These are phyloP conservation scores for Xenopus laevis DNA, from an alignment of 2,113 vertebrate genomes.

Conservation along the genomic window DNA sequence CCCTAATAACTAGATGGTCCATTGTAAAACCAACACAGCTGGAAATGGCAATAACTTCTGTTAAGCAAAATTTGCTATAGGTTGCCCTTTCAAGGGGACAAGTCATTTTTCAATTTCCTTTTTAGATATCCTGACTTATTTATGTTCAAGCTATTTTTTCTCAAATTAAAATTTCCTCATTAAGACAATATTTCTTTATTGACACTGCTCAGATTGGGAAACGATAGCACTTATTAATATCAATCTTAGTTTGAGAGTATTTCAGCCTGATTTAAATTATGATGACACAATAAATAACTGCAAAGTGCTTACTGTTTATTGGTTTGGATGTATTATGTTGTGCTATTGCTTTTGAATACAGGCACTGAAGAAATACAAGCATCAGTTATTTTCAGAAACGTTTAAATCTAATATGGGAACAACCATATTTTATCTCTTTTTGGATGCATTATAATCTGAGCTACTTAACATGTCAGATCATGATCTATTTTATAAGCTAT, in stretches of 20 bases:
- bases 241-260: slow-evolving; percentile 68
- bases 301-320: slow-evolving; percentile 42
- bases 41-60: slow-evolving; percentile 61
- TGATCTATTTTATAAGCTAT: background rate
- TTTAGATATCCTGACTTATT: slow-evolving; percentile 28
- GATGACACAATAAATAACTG: slow-evolving; percentile 36
- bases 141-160: slow-evolving; percentile 21
- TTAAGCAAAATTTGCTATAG: slow-evolving; percentile 41
- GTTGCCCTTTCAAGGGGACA: slow-evolving; percentile 58
- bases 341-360: slow-evolving; percentile 27
- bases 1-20: slow-evolving; percentile 63
- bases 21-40: slow-evolving; percentile 66
- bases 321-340: slow-evolving; percentile 34
- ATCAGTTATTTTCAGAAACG: slow-evolving; percentile 24
- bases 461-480: slow-evolving; percentile 19
- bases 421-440: slow-evolving; percentile 13
- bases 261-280: slow-evolving; percentile 68
- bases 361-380: slow-evolving; percentile 21
- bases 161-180: slow-evolving; percentile 33
- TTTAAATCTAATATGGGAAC: slow-evolving; percentile 7
- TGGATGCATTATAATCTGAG: slow-evolving; percentile 3
- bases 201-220: slow-evolving; percentile 19
- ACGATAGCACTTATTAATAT: slow-evolving; percentile 69
- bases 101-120: slow-evolving; percentile 44
- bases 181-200: slow-evolving; percentile 14